Conservation (phyloP, 1,140 invertebrate genomes). For the Thrips palmi region DNA sequence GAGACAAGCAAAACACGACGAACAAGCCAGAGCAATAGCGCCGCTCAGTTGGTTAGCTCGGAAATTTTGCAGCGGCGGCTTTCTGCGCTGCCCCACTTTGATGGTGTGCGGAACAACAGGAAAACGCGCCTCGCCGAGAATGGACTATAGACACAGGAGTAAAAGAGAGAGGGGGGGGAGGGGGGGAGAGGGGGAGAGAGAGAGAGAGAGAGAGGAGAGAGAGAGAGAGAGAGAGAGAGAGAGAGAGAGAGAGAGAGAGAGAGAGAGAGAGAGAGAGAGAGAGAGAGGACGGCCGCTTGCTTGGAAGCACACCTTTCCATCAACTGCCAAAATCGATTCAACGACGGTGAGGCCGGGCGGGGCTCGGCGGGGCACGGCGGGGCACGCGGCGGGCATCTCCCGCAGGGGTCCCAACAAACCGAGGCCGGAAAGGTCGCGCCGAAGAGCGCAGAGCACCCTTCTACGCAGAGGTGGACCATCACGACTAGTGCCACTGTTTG, state of each 20-base stretch:
- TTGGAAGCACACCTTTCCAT: neutral
- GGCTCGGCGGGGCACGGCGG: neutral
- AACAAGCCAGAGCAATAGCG: too few relatives aligned
- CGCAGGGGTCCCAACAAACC: neutral
- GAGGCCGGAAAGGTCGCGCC: too few relatives aligned
- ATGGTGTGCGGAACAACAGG: too few relatives aligned
- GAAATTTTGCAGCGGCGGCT: too few relatives aligned
- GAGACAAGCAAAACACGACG: neutral
- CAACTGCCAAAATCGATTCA: neutral
- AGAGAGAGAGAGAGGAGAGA: neutral
- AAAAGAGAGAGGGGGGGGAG: neutral
- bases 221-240: neutral
- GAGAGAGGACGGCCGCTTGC: conserved; percentile 1
- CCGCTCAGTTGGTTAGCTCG: too few relatives aligned
- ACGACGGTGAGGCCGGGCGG: neutral
- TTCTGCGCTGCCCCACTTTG: too few relatives aligned
- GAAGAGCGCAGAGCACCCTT: too few relatives aligned
- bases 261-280: neutral
- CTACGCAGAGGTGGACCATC: too few relatives aligned
- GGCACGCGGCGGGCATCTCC: neutral
- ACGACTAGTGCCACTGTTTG: too few relatives aligned
- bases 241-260: conserved; percentile 2
- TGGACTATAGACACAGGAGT: too few relatives aligned
- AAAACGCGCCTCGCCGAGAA: too few relatives aligned
- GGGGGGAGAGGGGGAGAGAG: neutral